Base-by-base conservation (phyloP, 1,140 invertebrate species). In the Vollenhovia emeryi region DNA sequence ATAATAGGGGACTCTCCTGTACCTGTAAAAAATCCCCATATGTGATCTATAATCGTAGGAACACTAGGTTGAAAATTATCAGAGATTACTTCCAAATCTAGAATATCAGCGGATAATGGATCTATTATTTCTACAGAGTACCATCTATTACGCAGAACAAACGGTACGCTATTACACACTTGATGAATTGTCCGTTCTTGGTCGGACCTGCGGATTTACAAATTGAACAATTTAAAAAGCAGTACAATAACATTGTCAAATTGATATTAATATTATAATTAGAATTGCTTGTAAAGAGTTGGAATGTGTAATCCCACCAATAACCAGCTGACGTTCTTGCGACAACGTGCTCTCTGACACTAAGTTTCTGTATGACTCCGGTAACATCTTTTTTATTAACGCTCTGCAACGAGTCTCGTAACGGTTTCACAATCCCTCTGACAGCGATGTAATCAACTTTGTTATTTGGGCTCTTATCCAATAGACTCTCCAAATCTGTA, bases 1-100 rank as follows among this genome's bases (percentile, higher is more conserved):
- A n/a, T n/a, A n/a, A n/a, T n/a, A n/a, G n/a, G n/a, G n/a, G n/a
- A n/a, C n/a, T n/a, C n/a, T n/a, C n/a, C n/a, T n/a, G n/a, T n/a
- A 91, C 97, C 97, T 71, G 96, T 96, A 91, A 97, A 97, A 94
- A 97, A 97, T 13, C 97, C 97, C 96, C 97, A 97, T n/a, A 98
- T 94, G 92, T 97, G 97, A 94, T 97, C 97, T 74, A 96, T 96
- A 43, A 98, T 95, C 43, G 96, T 96, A 15, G 97, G 96, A 2
- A 95, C 95, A 90, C 96, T 96, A 27, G 97, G 97, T 91, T 97
- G 96, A 94, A 97, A 98, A 82, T 96, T 95, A 92, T 98, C 96
- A 45, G 97, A 96, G 80, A 98, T 96, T 2, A 97, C 96, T 92
- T 97, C 97, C 95, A 98, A 95, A 90, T 98, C 97, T 94, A 98